Evolutionary conservation across 2,888 invertebrate species (phyloP).

Genomic region (Dryadula phaetusa): DNA sequence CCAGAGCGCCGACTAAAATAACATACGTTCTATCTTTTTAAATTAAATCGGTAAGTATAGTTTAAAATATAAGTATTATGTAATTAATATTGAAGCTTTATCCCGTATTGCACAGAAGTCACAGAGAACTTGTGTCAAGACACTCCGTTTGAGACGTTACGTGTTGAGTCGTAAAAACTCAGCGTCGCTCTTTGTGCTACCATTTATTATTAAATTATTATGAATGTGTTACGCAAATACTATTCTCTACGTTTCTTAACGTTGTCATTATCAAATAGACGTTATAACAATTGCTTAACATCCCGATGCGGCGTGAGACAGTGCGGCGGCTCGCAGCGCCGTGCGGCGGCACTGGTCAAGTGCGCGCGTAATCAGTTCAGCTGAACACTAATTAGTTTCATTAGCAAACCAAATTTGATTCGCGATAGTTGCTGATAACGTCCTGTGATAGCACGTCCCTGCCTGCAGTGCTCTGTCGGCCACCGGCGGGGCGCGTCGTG

Average conservation of each 20-base stretch:
- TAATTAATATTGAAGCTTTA: too few relatives aligned
- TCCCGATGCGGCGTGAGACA: not conserved
- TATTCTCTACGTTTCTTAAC: not conserved
- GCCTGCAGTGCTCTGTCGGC: not conserved
- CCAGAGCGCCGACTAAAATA: too few relatives aligned
- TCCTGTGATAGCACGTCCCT: slow-evolving; percentile 22
- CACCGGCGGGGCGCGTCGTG: slow-evolving; percentile 9
- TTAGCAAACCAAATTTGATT: slow-evolving; percentile 40
- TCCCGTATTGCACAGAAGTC: too few relatives aligned
- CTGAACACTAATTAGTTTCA: slow-evolving; percentile 29
- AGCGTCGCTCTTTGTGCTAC: too few relatives aligned
- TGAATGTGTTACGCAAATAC: not conserved
- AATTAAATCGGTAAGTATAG: too few relatives aligned
- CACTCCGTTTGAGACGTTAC: too few relatives aligned
- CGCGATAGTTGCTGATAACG: slow-evolving; percentile 37
- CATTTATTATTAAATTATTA: not conserved
- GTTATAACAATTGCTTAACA: not conserved
- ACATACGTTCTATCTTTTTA: too few relatives aligned
- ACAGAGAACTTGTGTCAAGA: too few relatives aligned
- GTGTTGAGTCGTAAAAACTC: too few relatives aligned
- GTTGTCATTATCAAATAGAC: not conserved
- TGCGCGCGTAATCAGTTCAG: not conserved
- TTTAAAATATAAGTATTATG: too few relatives aligned
- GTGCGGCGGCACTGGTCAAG: not conserved
- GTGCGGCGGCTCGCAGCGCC: not conserved